Evolutionary conservation across 2,888 invertebrate genomes (phyloP), one percentile per base, ranked within the genome.

Genomic region (Agrotis clavis): DNA sequence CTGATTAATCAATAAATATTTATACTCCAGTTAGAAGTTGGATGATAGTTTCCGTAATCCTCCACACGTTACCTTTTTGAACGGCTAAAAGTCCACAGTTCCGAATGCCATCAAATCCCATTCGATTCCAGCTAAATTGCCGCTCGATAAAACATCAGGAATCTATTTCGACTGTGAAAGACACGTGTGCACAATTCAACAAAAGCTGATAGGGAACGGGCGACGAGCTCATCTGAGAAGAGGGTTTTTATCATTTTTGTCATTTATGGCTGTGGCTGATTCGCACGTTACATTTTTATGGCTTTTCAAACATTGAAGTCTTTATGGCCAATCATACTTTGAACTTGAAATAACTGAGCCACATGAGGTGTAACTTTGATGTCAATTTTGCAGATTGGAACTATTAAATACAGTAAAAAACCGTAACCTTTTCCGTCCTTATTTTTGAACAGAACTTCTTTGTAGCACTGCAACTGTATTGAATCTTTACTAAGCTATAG

Each of bases 121-220:
- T 57, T 35, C 74, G 63, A 73, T 72, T 77, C 56, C 53, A 57
- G 67, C 61, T 73, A 73, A 71, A 83, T 67, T 77, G 73, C 71
- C 70, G 57, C 56, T 59, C 67, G 72, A 74, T 85, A 80, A 78
- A 78, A 72, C 69, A 79, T 79, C 83, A 75, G 65, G 70, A 73
- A 66, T 71, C 66, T 60, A 69, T 80, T 76, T 81, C 53, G 45
- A 57, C 66, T 63, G 63, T 47, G 61, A 63, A 67, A 68, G 68
- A 68, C 67, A 81, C 70, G 75, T 85, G 84, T 74, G 73, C 77
- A 67, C 77, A 75, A 76, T 79, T 76, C 71, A 35, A 30, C 53
- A 56, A 69, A 77, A 71, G 25, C 53, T 70, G 70, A 65, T 71
- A 68, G 67, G 50, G 56, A 53, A 59, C 62, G 61, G 72, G 60